Percentiles rank a stretch among this genome's conserved stretches.
phyloP scores from a whole-genome alignment of 2,113 vertebrate species.

The Gyps fulvus region DNA sequence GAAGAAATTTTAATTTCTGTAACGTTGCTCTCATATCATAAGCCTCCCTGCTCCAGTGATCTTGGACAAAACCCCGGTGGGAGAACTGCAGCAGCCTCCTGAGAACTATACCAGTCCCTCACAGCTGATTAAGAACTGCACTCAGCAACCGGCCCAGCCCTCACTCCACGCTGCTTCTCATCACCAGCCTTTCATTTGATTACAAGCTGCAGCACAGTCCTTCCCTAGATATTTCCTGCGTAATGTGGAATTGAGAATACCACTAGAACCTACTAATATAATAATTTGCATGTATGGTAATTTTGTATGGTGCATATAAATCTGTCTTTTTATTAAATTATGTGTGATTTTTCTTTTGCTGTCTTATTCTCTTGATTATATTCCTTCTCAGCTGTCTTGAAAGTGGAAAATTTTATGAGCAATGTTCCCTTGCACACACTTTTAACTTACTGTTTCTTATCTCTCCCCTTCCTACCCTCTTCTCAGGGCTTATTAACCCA shows the following conservation, averaged over 20 bases:
- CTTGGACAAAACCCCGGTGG: not conserved
- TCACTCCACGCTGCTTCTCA: not conserved
- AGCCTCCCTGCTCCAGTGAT: not conserved
- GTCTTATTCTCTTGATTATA: not conserved
- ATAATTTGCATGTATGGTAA: not conserved
- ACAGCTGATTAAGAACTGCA: not conserved
- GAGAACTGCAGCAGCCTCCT: not conserved
- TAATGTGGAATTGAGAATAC: not conserved
- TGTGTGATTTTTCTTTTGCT: not conserved
- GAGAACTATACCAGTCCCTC: not conserved
- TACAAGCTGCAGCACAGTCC: not conserved
- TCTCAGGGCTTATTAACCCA: not conserved
- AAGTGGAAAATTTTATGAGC: not conserved
- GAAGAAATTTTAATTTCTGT: conserved; percentile 30
- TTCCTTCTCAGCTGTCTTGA: not conserved
- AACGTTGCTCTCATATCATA: not conserved
- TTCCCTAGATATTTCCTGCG: not conserved
- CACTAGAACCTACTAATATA: not conserved
- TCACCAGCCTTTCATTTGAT: not conserved
- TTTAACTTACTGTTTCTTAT: not conserved
- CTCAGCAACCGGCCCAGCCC: not conserved
- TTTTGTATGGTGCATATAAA: not conserved
- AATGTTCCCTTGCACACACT: not conserved
- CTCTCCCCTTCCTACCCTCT: not conserved
- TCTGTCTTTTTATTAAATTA: not conserved